A percentile compares a stretch with the other conserved stretches of the same genome.
Evolutionary conservation across 2,888 invertebrate species (phyloP).

Genomic region (Amblyjoppa proteus): DNA sequence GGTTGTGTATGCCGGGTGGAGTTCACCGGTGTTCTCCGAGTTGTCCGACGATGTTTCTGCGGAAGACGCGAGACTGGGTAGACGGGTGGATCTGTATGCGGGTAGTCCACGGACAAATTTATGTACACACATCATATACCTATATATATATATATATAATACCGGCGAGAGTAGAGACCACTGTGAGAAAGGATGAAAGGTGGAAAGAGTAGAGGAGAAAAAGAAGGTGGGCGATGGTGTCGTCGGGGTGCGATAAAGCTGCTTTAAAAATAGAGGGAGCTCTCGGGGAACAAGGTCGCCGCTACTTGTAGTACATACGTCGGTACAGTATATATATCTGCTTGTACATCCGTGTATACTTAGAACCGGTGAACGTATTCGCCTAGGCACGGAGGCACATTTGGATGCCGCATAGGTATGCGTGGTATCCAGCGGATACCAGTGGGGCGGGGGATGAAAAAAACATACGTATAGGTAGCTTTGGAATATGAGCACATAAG

Average conservation of each 20-base stretch:
- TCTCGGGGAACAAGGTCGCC: slow-evolving; percentile 69
- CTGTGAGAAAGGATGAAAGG: slow-evolving; percentile 26
- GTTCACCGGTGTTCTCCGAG: slow-evolving; percentile 22
- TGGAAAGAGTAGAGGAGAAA: slow-evolving; percentile 53
- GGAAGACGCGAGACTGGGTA: slow-evolving; percentile 11
- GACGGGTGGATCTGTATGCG: slow-evolving; percentile 5
- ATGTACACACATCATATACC: background rate
- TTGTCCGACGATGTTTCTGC: slow-evolving; percentile 24
- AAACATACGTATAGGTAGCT: background rate
- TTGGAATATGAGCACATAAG: slow-evolving; percentile 3
- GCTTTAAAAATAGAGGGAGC: slow-evolving; percentile 70
- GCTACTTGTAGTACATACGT: slow-evolving; percentile 43
- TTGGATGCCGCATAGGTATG: background rate
- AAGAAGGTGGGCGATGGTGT: slow-evolving; percentile 57
- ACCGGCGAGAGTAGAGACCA: slow-evolving; percentile 29
- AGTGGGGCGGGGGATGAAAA: background rate
- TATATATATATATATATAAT: slow-evolving; percentile 1
- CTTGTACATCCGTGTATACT: slow-evolving; percentile 6
- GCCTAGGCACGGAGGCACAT: slow-evolving; percentile 24
- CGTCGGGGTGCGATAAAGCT: slow-evolving; percentile 68
- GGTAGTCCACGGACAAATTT: background rate
- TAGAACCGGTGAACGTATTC: slow-evolving; percentile 26
- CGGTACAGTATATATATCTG: background rate
- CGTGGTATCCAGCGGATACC: background rate
- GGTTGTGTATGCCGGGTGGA: slow-evolving; percentile 10